phyloP scores from a whole-genome alignment of 2,113 vertebrate genomes.

The Alces alces region DNA sequence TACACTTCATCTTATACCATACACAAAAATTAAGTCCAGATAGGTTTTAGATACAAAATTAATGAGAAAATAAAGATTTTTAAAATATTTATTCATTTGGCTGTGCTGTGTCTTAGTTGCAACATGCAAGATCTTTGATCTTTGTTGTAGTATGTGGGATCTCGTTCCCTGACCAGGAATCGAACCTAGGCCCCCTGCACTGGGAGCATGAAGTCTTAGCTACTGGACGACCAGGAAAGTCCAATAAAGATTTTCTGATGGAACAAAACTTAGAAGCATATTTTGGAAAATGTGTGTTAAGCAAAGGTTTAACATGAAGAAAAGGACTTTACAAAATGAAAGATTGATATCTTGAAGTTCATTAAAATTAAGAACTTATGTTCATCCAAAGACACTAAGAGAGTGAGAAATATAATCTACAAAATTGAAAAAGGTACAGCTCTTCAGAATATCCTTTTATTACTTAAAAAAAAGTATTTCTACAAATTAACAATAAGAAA shows the following conservation, averaged over 20 bases:
- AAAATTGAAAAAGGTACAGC: neutral
- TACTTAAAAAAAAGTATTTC: neutral
- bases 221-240: neutral
- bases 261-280: neutral
- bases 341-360: neutral
- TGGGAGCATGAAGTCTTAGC: neutral
- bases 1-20: neutral
- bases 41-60: neutral
- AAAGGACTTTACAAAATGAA: neutral
- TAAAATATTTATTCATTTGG: neutral
- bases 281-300: neutral
- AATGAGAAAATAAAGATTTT: neutral
- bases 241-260: neutral
- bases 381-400: neutral
- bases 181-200: neutral
- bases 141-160: neutral
- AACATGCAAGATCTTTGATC: neutral
- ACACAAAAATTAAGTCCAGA: neutral
- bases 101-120: neutral
- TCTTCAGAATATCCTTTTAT: neutral
- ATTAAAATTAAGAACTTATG: neutral
- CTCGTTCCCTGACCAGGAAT: neutral
- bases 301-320: neutral
- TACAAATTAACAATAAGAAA: neutral
- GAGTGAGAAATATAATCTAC: neutral